Evolutionary conservation across 2,797 vertebrate genomes (phyloP), one percentile per base, ranked within the genome.

Genomic region (Silurus aristotelis): DNA sequence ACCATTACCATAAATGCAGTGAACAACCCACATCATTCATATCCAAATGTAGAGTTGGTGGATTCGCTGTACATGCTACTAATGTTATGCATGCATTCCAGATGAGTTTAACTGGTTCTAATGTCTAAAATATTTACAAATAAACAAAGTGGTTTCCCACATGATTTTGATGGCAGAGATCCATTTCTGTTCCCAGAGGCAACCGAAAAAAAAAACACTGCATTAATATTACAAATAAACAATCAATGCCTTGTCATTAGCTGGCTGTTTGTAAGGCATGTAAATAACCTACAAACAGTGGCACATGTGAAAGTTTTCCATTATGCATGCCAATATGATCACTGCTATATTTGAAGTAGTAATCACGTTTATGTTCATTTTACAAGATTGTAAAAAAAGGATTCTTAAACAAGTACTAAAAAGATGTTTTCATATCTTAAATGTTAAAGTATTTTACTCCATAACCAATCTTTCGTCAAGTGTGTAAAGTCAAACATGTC

Each of bases 1-100:
- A 92, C 91, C 90, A 91, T 91, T 94, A 91, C 92, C 91, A 89
- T 17, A 90, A 92, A 92, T 88, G 90, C 87, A 87, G 76, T 86
- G 86, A 73, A 89, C 88, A 86, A 89, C 89, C 91, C 91, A 90
- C 90, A 90, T 88, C 87, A 86, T 89, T 90, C 73, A 48, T 84
- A 55, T 90, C 90, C 85, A 84, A 83, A 89, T 83, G 82, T 85
- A 88, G 86, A 87, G 82, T 75, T 31, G 17, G 89, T 81, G 83
- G 91, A 93, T 90, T 92, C 92, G 90, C 91, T 92, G 91, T 90
- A 87, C 80, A 89, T 80, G 70, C 87, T 85, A 73, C 87, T 88
- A 88, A 89, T 90, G 89, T 84, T 91, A 88, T 89, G 80, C 85
- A 84, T 75, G 86, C 80, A 77, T 67, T 61, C 31, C 17, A 78